phyloP scores from a whole-genome alignment of 2,797 vertebrate genomes.

The Dendrocincla fuliginosa region DNA sequence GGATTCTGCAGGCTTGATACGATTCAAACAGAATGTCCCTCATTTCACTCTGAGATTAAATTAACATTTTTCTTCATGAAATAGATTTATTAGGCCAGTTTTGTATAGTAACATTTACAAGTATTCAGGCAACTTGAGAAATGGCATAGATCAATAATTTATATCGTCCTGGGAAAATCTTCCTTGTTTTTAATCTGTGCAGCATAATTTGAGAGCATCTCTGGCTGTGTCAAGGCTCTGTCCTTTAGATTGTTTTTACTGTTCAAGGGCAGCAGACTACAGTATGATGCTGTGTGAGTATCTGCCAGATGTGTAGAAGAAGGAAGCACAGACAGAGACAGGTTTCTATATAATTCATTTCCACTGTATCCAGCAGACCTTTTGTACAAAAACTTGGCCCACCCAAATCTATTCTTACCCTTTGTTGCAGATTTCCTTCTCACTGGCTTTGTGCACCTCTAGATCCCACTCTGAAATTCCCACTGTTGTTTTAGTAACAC shows the following conservation, averaged over 20 bases:
- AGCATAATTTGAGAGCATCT: background rate
- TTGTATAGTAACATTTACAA: background rate
- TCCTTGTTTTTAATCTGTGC: background rate
- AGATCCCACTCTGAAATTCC: background rate
- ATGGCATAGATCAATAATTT: background rate
- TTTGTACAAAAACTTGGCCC: background rate
- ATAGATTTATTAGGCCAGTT: background rate
- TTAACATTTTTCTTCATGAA: background rate
- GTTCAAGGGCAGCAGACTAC: background rate
- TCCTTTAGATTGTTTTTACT: background rate
- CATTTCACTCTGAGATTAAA: background rate
- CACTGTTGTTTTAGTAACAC: background rate
- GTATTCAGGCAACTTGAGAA: background rate
- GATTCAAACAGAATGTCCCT: background rate
- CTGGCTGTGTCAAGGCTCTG: background rate
- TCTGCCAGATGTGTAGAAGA: background rate
- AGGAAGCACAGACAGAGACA: background rate
- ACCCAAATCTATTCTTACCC: background rate
- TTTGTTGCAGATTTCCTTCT: background rate
- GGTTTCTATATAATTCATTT: background rate
- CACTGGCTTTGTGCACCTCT: background rate
- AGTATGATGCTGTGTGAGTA: background rate
- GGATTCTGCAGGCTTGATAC: background rate
- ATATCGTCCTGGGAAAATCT: background rate
- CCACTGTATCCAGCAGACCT: background rate